A percentile compares a stretch with the other conserved stretches of the same genome.
phyloP scores from a whole-genome alignment of 2,888 invertebrate species.

The Sminthurides aquaticus region DNA sequence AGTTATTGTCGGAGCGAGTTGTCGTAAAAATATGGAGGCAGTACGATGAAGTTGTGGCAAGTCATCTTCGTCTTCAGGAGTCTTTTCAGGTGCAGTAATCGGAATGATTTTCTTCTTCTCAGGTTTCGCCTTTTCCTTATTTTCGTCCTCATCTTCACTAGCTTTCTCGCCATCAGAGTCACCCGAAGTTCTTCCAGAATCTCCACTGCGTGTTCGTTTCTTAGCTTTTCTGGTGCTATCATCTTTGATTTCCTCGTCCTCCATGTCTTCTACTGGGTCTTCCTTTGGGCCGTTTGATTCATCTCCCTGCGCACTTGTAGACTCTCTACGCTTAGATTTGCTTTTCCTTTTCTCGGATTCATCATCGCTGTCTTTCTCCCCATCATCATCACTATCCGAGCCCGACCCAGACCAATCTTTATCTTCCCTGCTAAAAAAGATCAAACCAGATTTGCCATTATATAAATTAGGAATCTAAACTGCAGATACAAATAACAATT shows the following conservation, averaged over 20 bases:
- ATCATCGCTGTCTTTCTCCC: slow-evolving; percentile 47
- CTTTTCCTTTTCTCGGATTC: slow-evolving; percentile 38
- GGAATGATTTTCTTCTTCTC: slow-evolving; percentile 21
- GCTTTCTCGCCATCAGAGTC: slow-evolving; percentile 21
- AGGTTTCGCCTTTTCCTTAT: slow-evolving; percentile 13
- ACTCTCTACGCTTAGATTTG: slow-evolving; percentile 15
- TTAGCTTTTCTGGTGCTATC: slow-evolving; percentile 11
- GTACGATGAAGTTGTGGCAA: slow-evolving; percentile 73
- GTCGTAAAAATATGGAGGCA: slow-evolving; percentile 91
- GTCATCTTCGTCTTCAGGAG: slow-evolving; percentile 32
- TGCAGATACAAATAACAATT: not conserved
- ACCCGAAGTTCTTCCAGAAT: slow-evolving; percentile 19
- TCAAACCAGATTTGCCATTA: not conserved
- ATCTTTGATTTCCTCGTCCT: slow-evolving; percentile 6
- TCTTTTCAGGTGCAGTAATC: slow-evolving; percentile 14
- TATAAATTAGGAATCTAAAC: not conserved
- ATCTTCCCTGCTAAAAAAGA: not conserved
- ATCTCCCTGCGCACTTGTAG: slow-evolving; percentile 18
- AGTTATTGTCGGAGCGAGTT: slow-evolving; percentile 90
- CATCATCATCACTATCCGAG: slow-evolving; percentile 32
- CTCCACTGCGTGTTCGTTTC: slow-evolving; percentile 40
- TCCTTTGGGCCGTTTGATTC: slow-evolving; percentile 25
- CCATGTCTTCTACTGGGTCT: slow-evolving; percentile 18
- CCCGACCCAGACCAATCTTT: slow-evolving; percentile 19
- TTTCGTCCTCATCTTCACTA: slow-evolving; percentile 15